phyloP scores from a whole-genome alignment of 37 sponge, comb jelly and placozoan genomes.

The Beroe forskalii region DNA sequence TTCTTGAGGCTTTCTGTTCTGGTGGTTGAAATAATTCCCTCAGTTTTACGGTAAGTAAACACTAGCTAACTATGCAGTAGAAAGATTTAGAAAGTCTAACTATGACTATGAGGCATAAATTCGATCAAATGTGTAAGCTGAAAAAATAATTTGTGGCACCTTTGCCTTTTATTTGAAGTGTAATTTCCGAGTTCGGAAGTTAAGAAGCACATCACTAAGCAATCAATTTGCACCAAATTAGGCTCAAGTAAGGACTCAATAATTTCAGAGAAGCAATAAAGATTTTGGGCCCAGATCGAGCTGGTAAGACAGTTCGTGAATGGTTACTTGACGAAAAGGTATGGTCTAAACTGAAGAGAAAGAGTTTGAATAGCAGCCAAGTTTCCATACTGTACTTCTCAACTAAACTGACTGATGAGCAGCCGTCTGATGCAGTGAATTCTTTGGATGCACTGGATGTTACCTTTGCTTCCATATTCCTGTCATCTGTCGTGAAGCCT shows the following conservation, averaged over 20 bases:
- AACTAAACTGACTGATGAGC: slow-evolving; percentile 21
- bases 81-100: too few relatives aligned
- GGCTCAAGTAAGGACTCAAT: too few relatives aligned
- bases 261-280: slow-evolving; percentile 50
- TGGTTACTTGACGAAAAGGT: not conserved
- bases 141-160: too few relatives aligned
- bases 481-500: slow-evolving; percentile 9
- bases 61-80: too few relatives aligned
- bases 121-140: too few relatives aligned
- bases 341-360: not conserved
- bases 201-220: too few relatives aligned
- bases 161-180: too few relatives aligned
- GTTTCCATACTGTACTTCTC: slow-evolving; percentile 24
- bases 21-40: slow-evolving; percentile 46
- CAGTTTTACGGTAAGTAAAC: not conserved
- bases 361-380: slow-evolving; percentile 12
- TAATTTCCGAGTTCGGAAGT: too few relatives aligned
- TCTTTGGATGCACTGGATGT: slow-evolving; percentile 12
- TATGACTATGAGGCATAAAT: too few relatives aligned
- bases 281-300: slow-evolving; percentile 4
- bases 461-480: slow-evolving; percentile 14
- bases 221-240: too few relatives aligned
- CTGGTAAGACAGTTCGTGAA: not conserved
- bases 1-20: slow-evolving; percentile 29
- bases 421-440: slow-evolving; percentile 30